Percentiles rank a stretch among this genome's conserved stretches.
Evolutionary conservation across 1,140 invertebrate species (phyloP).

Genomic region (Drosophila pallidifrons): DNA sequence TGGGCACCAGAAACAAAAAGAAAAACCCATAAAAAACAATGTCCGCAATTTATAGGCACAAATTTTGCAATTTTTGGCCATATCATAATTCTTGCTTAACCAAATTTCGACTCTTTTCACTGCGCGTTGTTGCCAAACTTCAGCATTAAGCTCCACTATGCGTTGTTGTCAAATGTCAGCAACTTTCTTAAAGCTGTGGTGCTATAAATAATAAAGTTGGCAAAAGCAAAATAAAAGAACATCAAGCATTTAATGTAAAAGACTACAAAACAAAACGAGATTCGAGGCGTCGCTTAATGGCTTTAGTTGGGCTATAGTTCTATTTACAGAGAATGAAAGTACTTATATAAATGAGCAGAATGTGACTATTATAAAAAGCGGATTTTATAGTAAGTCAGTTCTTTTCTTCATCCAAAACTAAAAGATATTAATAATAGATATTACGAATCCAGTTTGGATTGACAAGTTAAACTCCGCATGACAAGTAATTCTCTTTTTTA

Average conservation of each 20-base stretch:
- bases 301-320: not conserved
- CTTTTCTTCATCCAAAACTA: too few relatives aligned
- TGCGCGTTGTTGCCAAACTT: constrained; percentile 16
- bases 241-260: not conserved
- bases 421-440: too few relatives aligned
- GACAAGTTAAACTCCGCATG: too few relatives aligned
- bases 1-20: constrained; percentile 7
- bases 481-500: too few relatives aligned
- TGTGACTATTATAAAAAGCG: too few relatives aligned
- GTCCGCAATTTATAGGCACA: constrained; percentile 19
- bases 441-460: too few relatives aligned
- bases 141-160: not conserved
- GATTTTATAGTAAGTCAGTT: too few relatives aligned
- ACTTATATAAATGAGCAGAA: not conserved
- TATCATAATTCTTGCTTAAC: not conserved
- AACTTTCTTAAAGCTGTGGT: not conserved
- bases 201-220: not conserved
- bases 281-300: not conserved
- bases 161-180: constrained; percentile 12
- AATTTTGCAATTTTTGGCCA: constrained; percentile 5
- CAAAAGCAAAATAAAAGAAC: constrained; percentile 1
- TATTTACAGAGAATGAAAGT: not conserved
- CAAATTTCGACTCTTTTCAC: not conserved
- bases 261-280: not conserved
- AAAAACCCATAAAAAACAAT: constrained; percentile 8